Conservation (phyloP, 2,888 invertebrate genomes). For the Chalcis sispes region DNA sequence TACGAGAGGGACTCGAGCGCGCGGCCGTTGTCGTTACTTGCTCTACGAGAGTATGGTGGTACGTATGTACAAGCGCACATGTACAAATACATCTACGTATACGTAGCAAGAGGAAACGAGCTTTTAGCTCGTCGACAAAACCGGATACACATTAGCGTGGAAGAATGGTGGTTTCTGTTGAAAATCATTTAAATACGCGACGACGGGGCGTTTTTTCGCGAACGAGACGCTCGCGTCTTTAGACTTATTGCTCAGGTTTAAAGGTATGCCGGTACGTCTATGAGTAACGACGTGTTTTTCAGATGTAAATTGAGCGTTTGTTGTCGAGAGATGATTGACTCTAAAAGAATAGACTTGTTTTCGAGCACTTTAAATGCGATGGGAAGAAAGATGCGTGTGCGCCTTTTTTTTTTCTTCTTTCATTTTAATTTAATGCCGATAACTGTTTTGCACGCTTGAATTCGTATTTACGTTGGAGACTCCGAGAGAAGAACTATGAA, state of each 20-base stretch:
- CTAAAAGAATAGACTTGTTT: slow-evolving; percentile 44
- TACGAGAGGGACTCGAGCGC: slow-evolving; percentile 35
- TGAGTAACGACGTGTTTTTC: slow-evolving; percentile 42
- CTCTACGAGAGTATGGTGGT: neutral
- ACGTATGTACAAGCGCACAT: neutral
- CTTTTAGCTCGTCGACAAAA: slow-evolving; percentile 47
- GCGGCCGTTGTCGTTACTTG: slow-evolving; percentile 39
- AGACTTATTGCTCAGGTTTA: neutral
- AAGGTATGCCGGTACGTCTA: neutral
- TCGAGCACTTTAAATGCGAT: slow-evolving; percentile 14
- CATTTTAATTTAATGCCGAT: slow-evolving; percentile 43
- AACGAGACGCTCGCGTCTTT: too few relatives aligned
- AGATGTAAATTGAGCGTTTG: slow-evolving; percentile 49
- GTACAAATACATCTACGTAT: neutral
- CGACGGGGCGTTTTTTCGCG: slow-evolving; percentile 20
- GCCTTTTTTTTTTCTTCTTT: too few relatives aligned
- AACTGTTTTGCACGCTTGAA: slow-evolving; percentile 18
- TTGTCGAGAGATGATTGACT: slow-evolving; percentile 33
- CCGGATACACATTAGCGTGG: slow-evolving; percentile 47
- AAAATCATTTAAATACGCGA: slow-evolving; percentile 42
- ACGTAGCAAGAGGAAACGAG: slow-evolving; percentile 46
- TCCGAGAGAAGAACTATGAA: neutral
- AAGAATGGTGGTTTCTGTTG: slow-evolving; percentile 43
- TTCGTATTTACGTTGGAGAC: neutral
- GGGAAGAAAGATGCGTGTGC: slow-evolving; percentile 27